phyloP scores from a whole-genome alignment of 2,113 vertebrate genomes.

The Pedionomus torquatus region DNA sequence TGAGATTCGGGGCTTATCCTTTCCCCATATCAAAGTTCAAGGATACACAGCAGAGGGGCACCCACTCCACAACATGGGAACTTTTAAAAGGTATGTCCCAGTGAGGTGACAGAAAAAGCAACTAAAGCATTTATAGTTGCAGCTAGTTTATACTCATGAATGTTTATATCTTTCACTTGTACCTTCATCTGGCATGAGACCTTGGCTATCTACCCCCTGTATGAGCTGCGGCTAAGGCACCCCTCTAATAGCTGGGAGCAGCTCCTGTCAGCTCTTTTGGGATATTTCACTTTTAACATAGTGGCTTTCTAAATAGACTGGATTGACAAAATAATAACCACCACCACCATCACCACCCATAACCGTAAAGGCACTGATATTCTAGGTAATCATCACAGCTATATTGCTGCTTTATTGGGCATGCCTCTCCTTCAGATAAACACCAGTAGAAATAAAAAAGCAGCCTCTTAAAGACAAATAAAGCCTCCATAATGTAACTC shows the following conservation, averaged over 20 bases:
- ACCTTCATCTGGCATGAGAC: background rate
- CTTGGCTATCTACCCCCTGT: background rate
- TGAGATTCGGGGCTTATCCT: background rate
- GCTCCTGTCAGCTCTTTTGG: background rate
- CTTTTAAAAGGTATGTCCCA: background rate
- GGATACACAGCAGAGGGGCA: background rate
- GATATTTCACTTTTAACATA: background rate
- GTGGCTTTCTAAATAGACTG: background rate
- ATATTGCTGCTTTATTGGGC: background rate
- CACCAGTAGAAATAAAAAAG: background rate
- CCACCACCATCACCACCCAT: background rate
- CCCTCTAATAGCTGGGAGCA: background rate
- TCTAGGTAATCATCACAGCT: background rate
- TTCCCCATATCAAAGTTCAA: background rate
- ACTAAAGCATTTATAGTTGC: background rate
- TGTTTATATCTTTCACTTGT: background rate
- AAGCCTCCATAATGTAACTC: background rate
- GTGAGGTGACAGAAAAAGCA: background rate
- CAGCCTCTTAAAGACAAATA: background rate
- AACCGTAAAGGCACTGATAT: background rate
- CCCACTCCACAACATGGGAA: background rate
- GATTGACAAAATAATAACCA: background rate
- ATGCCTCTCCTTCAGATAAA: background rate
- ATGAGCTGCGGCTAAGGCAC: rapidly evolving
- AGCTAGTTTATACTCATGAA: background rate